phyloP scores from a whole-genome alignment of 2,113 vertebrate species.

The Epinephelus fuscoguttatus region DNA sequence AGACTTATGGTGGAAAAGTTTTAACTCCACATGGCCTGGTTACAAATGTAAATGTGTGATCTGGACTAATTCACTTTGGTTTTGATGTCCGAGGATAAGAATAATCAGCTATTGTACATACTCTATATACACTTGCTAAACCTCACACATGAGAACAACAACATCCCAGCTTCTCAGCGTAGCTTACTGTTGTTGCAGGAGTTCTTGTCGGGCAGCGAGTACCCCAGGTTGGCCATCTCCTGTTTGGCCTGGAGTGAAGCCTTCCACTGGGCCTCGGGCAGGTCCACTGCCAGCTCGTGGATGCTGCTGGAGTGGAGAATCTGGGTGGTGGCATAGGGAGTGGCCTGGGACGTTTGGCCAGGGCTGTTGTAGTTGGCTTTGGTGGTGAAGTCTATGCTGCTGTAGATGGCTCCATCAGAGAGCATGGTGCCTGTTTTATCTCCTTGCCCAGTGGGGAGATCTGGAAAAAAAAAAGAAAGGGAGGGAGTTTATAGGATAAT shows the following conservation, averaged over 20 bases:
- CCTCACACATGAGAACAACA: slow-evolving; percentile 12
- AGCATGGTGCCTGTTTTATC: slow-evolving; percentile 98
- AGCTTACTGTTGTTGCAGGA: slow-evolving; percentile 98
- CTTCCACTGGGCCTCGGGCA: slow-evolving; percentile 98
- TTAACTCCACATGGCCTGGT: slow-evolving; percentile 26
- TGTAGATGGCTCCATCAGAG: slow-evolving; percentile 99
- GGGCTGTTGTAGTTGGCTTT: slow-evolving; percentile 96
- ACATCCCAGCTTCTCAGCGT: background rate
- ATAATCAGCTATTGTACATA: slow-evolving; percentile 1
- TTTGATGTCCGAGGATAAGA: slow-evolving; percentile 30
- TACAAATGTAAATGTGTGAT: slow-evolving; percentile 27
- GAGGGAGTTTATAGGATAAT: background rate
- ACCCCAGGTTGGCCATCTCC: slow-evolving; percentile 95
- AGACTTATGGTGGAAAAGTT: slow-evolving; percentile 33
- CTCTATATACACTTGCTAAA: background rate
- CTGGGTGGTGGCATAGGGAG: slow-evolving; percentile 97
- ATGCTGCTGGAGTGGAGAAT: slow-evolving; percentile 98
- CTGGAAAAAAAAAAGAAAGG: slow-evolving; percentile 72
- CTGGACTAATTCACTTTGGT: background rate
- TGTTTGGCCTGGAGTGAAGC: slow-evolving; percentile 95
- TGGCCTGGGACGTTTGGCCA: slow-evolving; percentile 94
- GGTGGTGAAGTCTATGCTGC: slow-evolving; percentile 98
- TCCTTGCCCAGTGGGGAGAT: slow-evolving; percentile 90
- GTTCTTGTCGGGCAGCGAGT: slow-evolving; percentile 96
- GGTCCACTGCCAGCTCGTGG: slow-evolving; percentile 96